Conservation (phyloP, 2,797 vertebrate genomes). For the Protosalanx chinensis region DNA sequence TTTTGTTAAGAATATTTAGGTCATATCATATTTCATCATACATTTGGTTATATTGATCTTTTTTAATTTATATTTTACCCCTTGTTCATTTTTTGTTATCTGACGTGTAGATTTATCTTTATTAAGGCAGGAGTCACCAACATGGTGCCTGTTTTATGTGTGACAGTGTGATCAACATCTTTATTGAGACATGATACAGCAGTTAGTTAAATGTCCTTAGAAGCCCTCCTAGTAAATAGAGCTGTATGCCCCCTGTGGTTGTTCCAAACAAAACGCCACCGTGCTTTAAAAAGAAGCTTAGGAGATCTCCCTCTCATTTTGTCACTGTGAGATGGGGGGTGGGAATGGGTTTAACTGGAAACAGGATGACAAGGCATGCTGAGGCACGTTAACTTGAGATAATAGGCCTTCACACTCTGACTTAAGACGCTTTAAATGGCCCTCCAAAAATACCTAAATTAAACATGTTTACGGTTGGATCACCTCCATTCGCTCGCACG, state of each 20-base stretch:
- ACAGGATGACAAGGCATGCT: background rate
- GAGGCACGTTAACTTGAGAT: background rate
- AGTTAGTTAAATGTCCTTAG: background rate
- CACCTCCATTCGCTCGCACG: background rate
- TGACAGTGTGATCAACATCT: no score
- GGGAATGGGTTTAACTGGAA: background rate
- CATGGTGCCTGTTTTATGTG: no score
- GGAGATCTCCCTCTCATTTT: background rate
- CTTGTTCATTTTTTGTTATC: no score
- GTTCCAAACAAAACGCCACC: background rate
- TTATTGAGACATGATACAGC: no score
- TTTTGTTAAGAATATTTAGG: no score
- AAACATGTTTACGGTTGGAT: background rate
- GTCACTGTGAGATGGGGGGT: conserved; percentile 3
- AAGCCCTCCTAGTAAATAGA: background rate
- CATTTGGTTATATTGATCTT: no score
- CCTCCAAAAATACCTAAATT: background rate
- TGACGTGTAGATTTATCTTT: no score
- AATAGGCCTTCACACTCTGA: background rate
- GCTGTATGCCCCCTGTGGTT: background rate
- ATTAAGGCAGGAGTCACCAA: no score
- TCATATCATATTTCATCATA: no score
- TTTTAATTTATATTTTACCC: no score
- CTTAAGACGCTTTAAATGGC: background rate
- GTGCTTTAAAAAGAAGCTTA: background rate